Evolutionary conservation across 2,888 invertebrate genomes (phyloP), one percentile per base, ranked within the genome.

Genomic region (Apocheima hispidaria): DNA sequence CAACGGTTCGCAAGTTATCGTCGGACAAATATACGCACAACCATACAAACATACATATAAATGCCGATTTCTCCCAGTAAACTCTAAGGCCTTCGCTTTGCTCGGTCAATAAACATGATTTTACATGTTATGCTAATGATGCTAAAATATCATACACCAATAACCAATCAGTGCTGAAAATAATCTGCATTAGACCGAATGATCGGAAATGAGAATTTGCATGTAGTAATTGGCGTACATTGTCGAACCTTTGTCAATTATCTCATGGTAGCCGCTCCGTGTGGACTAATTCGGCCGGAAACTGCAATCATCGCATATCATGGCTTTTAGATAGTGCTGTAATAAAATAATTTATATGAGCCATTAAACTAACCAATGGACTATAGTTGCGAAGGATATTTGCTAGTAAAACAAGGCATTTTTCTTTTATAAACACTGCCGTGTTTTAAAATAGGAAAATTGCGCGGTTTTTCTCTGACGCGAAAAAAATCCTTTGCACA

Each of bases 301-400:
- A 28, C 61, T 57, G 43, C 52, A 57, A 61, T 61, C 56, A 52
- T 40, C 56, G 56, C 61, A 14, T 60, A 50, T 50, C 50, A 51
- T 51, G 55, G 56, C 61, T 52, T 56, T 52, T 41, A 51, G 54
- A 61, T 55, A 40, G 12, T 46, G 50, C 43, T 44, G 26, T 41
- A 56, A 48, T 44, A 44, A 35, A 40, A 12, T 41, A 23, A 35
- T 43, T 41, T 48, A 48, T 18, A 14, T 4, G 12, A 18, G 6
- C 26, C 30, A 44, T 53, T 44, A 14, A 18, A 44, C 43, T 14
- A 43, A 33, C 33, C 10, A 14, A 14, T 28, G 59, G 14, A 57
- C 30, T 18, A 65, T 62, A 51, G 40, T 50, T 21, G 12, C 33
- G 20, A 16, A 5, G 5, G 2, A 12, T 41, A 41, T 4, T 21